Evolutionary conservation across 2,113 vertebrate species (phyloP).

Genomic region (Corythaixoides concolor): DNA sequence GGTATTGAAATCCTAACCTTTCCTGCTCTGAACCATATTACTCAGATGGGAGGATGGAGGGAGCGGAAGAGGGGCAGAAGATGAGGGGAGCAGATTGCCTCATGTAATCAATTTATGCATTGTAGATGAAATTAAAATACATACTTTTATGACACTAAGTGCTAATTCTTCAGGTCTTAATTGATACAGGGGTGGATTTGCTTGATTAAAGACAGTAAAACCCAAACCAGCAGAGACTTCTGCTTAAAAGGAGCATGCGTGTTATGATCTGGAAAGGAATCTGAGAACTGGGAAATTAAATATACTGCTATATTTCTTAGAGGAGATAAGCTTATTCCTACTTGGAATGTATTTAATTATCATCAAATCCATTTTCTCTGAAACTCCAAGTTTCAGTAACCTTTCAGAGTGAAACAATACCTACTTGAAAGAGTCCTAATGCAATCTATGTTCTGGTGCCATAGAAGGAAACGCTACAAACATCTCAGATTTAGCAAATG

Average conservation of each 20-base stretch:
- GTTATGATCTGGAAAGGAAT: conserved; percentile 2
- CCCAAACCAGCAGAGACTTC: background rate
- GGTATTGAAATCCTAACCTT: conserved; percentile 48
- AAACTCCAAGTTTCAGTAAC: background rate
- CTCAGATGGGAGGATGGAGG: background rate
- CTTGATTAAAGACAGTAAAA: conserved; percentile 54
- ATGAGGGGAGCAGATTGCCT: conserved; percentile 2
- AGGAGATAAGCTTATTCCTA: background rate
- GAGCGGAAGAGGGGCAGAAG: background rate
- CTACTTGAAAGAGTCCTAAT: background rate
- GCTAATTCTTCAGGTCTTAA: conserved; percentile 57
- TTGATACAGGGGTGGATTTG: background rate
- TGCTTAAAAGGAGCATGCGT: background rate
- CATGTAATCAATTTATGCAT: conserved; percentile 29
- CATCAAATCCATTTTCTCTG: background rate
- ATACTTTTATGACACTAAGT: conserved; percentile 32
- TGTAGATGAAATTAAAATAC: conserved; percentile 31
- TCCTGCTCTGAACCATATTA: background rate
- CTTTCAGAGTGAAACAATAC: background rate
- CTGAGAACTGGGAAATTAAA: conserved; percentile 26
- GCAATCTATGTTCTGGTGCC: background rate
- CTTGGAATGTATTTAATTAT: conserved; percentile 10
- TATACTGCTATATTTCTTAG: background rate
- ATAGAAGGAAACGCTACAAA: background rate
- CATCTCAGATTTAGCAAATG: background rate